These are phyloP conservation scores for Tachuris rubrigastra DNA, from an alignment of 2,113 vertebrate species.

Conservation along the genomic window DNA sequence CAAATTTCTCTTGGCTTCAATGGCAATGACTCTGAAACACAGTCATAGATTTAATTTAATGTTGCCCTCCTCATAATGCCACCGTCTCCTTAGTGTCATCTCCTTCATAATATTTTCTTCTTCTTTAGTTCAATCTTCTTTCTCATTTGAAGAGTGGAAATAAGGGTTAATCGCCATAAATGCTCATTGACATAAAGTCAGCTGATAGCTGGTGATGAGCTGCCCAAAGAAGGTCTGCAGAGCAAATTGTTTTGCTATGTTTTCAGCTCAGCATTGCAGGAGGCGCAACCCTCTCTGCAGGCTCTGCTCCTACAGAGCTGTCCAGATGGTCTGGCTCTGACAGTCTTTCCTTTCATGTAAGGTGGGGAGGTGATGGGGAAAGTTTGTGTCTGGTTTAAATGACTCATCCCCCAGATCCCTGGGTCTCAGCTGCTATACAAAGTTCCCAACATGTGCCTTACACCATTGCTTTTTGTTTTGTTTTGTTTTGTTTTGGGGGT, in stretches of 20 bases:
- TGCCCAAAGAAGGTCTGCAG: not conserved
- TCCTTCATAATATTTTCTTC: not conserved
- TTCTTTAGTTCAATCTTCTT: not conserved
- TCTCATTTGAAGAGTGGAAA: not conserved
- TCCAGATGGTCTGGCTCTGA: conserved; percentile 51
- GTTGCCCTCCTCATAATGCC: no score
- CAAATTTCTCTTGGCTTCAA: not conserved
- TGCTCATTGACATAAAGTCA: not conserved
- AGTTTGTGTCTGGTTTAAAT: not conserved
- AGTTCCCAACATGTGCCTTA: not conserved
- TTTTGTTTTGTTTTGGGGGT: no score
- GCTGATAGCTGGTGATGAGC: not conserved
- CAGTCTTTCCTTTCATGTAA: conserved; percentile 12
- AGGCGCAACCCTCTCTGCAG: conserved; percentile 11
- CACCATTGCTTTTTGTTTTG: not conserved
- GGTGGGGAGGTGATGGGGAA: conserved; percentile 2
- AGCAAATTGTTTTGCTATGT: conserved; percentile 17
- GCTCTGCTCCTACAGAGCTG: conserved; percentile 19
- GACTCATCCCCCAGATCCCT: not conserved
- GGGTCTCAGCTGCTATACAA: not conserved
- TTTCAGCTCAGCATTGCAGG: not conserved
- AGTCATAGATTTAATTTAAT: not conserved
- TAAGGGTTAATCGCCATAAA: not conserved
- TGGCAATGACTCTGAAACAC: not conserved
- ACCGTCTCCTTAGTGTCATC: not conserved